These are phyloP conservation scores for Pantherophis alleghaniensis DNA, from an alignment of 2,797 vertebrate species.

Conservation along the genomic window DNA sequence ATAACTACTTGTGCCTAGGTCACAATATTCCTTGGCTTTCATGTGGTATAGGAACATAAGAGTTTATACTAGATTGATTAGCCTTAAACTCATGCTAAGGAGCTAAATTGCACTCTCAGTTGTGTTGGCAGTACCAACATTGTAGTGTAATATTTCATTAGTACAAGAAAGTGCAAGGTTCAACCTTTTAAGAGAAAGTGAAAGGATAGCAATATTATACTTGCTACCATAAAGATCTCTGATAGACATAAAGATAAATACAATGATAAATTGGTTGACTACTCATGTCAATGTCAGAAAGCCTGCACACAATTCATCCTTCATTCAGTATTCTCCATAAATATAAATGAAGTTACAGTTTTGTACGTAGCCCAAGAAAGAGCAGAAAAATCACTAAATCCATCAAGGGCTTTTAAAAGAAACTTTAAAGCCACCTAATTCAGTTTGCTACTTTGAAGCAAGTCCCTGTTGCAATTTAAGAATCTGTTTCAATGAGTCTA, in stretches of 20 bases:
- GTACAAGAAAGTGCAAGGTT: background rate
- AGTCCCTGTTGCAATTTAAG: background rate
- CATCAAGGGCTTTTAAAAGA: background rate
- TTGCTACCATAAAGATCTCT: background rate
- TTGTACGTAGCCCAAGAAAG: background rate
- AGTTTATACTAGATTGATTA: background rate
- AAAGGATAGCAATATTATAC: background rate
- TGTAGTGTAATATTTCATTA: background rate
- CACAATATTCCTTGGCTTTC: background rate
- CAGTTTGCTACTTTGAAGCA: background rate
- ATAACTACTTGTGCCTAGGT: too few species aligned
- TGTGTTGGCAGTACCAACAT: background rate
- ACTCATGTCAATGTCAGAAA: background rate
- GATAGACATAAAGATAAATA: background rate
- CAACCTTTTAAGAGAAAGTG: background rate
- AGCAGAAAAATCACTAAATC: background rate
- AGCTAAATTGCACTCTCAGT: background rate
- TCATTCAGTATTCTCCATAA: background rate
- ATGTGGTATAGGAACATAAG: background rate
- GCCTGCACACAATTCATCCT: background rate
- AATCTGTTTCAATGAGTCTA: background rate
- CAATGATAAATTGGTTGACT: background rate
- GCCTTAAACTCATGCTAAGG: background rate
- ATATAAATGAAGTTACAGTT: background rate
- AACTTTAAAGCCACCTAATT: background rate